phyloP scores from a whole-genome alignment of 2,888 invertebrate species.

The Brenthis daphne region DNA sequence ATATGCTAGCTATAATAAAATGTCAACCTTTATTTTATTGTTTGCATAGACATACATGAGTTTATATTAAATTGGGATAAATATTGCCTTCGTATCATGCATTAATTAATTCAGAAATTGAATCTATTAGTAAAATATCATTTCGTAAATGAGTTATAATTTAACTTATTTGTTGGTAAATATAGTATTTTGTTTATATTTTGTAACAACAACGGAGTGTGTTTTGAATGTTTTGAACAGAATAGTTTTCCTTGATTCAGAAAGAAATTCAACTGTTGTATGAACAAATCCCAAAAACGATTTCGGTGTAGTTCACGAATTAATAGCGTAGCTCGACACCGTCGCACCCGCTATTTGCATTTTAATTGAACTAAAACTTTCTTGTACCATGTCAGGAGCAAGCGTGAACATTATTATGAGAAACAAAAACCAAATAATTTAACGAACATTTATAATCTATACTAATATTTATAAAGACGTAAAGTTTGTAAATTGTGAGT shows the following conservation, averaged over 20 bases:
- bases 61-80: too few relatives aligned
- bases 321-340: slow-evolving; percentile 34
- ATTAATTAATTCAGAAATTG: too few relatives aligned
- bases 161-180: too few relatives aligned
- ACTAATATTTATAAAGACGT: too few relatives aligned
- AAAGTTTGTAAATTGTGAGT: too few relatives aligned
- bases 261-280: background rate
- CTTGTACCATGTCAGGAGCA: slow-evolving; percentile 34
- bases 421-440: slow-evolving; percentile 8
- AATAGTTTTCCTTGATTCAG: background rate
- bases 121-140: too few relatives aligned
- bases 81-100: too few relatives aligned
- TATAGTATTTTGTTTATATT: too few relatives aligned
- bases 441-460: background rate
- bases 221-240: background rate
- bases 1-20: too few relatives aligned
- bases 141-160: too few relatives aligned
- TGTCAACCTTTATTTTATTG: too few relatives aligned
- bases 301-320: slow-evolving; percentile 9
- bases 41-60: too few relatives aligned
- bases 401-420: slow-evolving; percentile 17
- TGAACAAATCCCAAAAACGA: background rate
- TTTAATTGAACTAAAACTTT: slow-evolving; percentile 66
- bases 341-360: slow-evolving; percentile 60
- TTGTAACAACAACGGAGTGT: background rate